Evolutionary conservation across 1,140 invertebrate species (phyloP), one percentile per base, ranked within the genome.

Genomic region (Drosophila lacertosa): DNA sequence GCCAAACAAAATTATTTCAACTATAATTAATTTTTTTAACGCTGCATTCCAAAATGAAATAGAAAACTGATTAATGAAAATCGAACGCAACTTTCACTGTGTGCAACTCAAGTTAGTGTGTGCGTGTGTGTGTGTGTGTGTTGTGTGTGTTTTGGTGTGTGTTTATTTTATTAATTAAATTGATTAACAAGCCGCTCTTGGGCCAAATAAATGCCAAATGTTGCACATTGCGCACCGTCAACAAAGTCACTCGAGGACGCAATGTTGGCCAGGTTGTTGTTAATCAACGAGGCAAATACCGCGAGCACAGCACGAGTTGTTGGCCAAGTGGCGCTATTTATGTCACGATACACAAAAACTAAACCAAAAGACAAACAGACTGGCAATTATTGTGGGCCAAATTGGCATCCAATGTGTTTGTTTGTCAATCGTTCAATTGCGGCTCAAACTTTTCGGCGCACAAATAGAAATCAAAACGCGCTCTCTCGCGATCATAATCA

Each of bases 381-480:
- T 45, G 18, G 66, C 82, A 79, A 68, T 75, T 75, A 78, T 78
- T 62, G 64, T 82, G 62, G 68, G 70, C 79, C 65, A 59, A 71
- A 54, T 67, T 71, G 74, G 73, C 68, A 64, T 51, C 44, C 47
- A 54, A 29, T 29, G 69, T 71, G 75, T 75, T 72, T 71, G 75
- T 75, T 72, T 81, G 77, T 81, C 77, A 64, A 68, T 80, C 77
- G 11, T 37, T 26, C 57, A 45, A 59, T 59, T 59, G 42, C 18
- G 15, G 40, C 20, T 24, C 26, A 15, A 66, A 60, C n/a, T n/a
- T 55, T 69, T 83, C 78, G 69, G 48, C 69, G 39, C 70, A 57
- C 75, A 65, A 83, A 76, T 83, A 82, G 79, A 83, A 83, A 83
- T 74, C 66, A 63, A 69, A 82, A 63, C 35, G 45, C 18, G 72